These are phyloP conservation scores for Cepaea hortensis DNA, from an alignment of 2,888 invertebrate species.

Conservation along the genomic window DNA sequence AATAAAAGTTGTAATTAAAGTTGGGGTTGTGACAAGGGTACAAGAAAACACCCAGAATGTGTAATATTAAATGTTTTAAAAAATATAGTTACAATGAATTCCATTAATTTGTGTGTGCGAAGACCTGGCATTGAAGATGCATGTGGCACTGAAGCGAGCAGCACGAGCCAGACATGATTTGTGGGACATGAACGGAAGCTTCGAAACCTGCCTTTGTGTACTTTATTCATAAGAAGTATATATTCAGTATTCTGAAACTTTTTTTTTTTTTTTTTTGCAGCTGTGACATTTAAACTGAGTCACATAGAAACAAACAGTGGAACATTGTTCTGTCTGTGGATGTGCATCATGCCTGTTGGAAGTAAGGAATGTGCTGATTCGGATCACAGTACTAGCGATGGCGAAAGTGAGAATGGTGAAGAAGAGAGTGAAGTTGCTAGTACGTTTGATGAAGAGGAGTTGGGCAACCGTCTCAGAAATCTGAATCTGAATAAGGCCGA, in stretches of 20 bases:
- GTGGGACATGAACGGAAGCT: too few species aligned
- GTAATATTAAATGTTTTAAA: too few species aligned
- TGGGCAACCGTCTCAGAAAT: not conserved
- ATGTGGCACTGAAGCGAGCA: too few species aligned
- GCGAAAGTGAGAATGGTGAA: constrained; percentile 10
- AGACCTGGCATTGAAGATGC: too few species aligned
- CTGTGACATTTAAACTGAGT: constrained; percentile 41
- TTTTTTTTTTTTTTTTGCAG: constrained; percentile 1
- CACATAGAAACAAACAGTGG: not conserved
- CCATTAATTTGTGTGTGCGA: too few species aligned
- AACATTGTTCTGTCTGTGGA: constrained; percentile 41
- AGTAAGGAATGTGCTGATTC: not conserved
- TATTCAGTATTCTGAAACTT: not conserved
- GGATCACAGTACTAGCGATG: not conserved
- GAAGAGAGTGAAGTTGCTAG: constrained; percentile 17
- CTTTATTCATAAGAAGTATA: not conserved
- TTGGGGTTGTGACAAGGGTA: too few species aligned
- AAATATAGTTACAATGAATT: too few species aligned
- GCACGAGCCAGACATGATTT: too few species aligned
- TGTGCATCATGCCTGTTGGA: constrained; percentile 13
- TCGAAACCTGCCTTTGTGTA: too few species aligned
- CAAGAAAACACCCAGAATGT: too few species aligned
- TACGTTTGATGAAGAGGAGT: constrained; percentile 10
- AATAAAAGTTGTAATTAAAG: too few species aligned
- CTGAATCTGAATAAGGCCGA: constrained; percentile 14